Percentiles rank a stretch among this genome's conserved stretches.
phyloP scores from a whole-genome alignment of 2,113 vertebrate genomes.

The Numida meleagris region DNA sequence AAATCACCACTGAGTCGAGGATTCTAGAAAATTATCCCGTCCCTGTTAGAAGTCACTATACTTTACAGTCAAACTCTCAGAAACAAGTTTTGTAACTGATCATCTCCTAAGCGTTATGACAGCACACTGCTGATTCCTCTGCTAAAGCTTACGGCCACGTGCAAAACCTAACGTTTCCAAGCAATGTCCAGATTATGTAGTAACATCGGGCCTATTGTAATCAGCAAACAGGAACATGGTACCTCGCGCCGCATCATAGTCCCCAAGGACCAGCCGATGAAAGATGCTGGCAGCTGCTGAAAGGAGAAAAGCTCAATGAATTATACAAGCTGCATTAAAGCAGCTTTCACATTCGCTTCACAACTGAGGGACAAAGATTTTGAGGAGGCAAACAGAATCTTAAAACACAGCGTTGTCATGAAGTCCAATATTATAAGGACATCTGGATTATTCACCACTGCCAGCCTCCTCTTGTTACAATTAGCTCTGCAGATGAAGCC shows the following conservation, averaged over 20 bases:
- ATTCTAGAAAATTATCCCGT: neutral
- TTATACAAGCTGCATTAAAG: neutral
- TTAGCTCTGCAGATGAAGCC: neutral
- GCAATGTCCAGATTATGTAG: neutral
- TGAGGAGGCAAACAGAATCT: neutral
- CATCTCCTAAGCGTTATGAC: neutral
- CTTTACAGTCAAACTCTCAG: neutral
- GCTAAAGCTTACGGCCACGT: neutral
- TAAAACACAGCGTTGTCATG: neutral
- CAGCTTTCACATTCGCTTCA: neutral
- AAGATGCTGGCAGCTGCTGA: neutral
- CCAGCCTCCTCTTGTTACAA: neutral
- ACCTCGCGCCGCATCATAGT: rapidly evolving
- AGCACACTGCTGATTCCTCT: neutral
- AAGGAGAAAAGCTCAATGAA: neutral
- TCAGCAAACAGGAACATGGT: neutral
- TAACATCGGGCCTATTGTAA: neutral
- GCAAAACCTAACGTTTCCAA: neutral
- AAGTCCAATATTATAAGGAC: neutral
- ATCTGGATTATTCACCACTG: neutral
- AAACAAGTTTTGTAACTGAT: neutral
- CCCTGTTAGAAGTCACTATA: neutral
- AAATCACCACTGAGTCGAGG: rapidly evolving
- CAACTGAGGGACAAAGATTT: neutral
- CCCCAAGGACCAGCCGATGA: neutral